Conservation (phyloP, 2,113 vertebrate species). For the Speoplatyrhinus poulsoni region DNA sequence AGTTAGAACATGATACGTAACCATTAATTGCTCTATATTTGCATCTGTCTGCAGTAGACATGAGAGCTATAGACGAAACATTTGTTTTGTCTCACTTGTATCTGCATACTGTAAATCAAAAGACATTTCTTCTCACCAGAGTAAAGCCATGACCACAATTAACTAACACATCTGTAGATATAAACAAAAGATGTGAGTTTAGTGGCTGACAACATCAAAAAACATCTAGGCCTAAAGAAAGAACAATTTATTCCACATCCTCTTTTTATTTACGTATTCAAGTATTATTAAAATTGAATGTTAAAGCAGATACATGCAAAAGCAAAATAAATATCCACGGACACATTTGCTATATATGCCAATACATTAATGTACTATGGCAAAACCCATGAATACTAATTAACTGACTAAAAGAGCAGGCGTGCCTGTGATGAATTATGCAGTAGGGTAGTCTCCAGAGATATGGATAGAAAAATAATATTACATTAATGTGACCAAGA, state of each 20-base stretch:
- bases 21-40: conserved; percentile 36
- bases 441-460: conserved; percentile 49
- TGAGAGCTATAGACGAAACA: conserved; percentile 19
- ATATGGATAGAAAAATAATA: conserved; percentile 33
- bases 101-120: conserved; percentile 54
- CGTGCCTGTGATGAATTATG: conserved; percentile 50
- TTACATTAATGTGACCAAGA: conserved; percentile 23
- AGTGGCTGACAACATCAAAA: background rate
- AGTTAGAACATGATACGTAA: conserved; percentile 51
- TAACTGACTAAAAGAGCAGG: conserved; percentile 24
- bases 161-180: conserved; percentile 11
- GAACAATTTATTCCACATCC: background rate
- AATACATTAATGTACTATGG: conserved; percentile 15
- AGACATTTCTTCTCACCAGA: conserved; percentile 22
- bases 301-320: conserved; percentile 1
- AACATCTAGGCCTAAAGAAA: background rate
- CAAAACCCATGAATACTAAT: conserved; percentile 41
- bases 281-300: background rate
- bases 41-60: conserved; percentile 38
- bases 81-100: conserved; percentile 21
- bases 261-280: conserved; percentile 16
- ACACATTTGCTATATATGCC: too few relatives aligned
- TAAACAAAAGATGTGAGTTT: conserved; percentile 6
- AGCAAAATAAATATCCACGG: background rate
- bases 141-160: conserved; percentile 27